Conservation (phyloP, 1,140 invertebrate genomes). For the Orius insidiosus region DNA sequence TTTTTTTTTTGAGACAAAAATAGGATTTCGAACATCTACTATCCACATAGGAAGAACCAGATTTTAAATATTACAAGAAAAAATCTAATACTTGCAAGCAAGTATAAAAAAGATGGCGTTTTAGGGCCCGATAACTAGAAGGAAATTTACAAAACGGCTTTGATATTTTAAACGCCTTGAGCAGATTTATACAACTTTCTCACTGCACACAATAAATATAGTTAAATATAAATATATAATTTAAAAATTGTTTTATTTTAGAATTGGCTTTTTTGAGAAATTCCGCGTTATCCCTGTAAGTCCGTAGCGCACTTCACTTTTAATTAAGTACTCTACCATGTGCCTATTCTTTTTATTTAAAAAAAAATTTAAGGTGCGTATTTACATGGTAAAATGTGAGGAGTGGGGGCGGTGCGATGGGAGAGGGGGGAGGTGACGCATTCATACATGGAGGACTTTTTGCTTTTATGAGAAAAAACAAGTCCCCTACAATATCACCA, state of each 20-base stretch:
- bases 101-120: too few relatives aligned
- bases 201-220: too few relatives aligned
- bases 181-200: too few relatives aligned
- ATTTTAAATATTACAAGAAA: slow-evolving; percentile 14
- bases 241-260: too few relatives aligned
- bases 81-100: too few relatives aligned
- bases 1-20: slow-evolving; percentile 12
- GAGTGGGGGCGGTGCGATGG: background rate
- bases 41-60: slow-evolving; percentile 15
- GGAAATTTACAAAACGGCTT: too few relatives aligned
- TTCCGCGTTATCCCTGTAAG: slow-evolving; percentile 6
- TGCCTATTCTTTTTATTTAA: background rate
- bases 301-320: slow-evolving; percentile 5
- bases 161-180: too few relatives aligned
- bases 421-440: background rate
- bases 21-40: slow-evolving; percentile 10
- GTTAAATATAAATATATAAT: too few relatives aligned
- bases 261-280: too few relatives aligned
- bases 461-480: too few relatives aligned
- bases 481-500: slow-evolving; percentile 15
- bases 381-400: background rate
- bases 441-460: too few relatives aligned
- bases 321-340: background rate
- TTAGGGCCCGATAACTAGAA: too few relatives aligned
- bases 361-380: background rate